Conservation (phyloP, 2,113 vertebrate species). For the Falcunculus frontatus region DNA sequence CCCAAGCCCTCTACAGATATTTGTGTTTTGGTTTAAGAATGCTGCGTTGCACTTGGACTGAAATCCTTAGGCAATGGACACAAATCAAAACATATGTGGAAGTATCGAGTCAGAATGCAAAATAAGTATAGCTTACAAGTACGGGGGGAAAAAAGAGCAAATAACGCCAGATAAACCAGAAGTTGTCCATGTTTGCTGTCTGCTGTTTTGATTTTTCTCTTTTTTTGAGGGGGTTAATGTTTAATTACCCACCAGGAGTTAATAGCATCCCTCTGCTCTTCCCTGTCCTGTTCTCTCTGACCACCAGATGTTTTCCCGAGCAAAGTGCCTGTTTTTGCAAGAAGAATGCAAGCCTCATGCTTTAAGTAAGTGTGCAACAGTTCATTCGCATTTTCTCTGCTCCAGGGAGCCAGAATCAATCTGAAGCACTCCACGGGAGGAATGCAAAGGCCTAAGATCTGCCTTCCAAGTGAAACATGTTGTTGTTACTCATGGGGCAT, state of each 20-base stretch:
- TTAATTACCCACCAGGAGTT: neutral
- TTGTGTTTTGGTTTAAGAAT: neutral
- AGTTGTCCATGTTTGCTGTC: neutral
- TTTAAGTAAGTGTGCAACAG: neutral
- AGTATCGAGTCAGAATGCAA: neutral
- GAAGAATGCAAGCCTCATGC: neutral
- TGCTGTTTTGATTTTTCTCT: neutral
- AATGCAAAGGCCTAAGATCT: conserved; percentile 11
- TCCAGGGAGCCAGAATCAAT: neutral
- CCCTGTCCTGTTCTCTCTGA: neutral
- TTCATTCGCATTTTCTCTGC: neutral
- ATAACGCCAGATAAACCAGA: neutral
- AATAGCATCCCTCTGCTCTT: neutral
- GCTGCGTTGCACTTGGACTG: neutral
- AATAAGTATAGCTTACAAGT: neutral
- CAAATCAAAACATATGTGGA: neutral
- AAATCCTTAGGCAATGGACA: neutral
- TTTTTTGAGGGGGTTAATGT: neutral
- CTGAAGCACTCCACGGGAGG: neutral
- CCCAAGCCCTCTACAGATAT: neutral
- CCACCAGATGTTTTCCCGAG: neutral
- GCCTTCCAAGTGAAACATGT: conserved; percentile 10
- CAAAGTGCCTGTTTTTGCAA: neutral
- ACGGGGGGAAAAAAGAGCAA: neutral
- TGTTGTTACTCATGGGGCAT: neutral